A percentile compares a stretch with the other conserved stretches of the same genome.
Conservation (phyloP, 2,888 invertebrate genomes). For the Dynastes grantii region DNA sequence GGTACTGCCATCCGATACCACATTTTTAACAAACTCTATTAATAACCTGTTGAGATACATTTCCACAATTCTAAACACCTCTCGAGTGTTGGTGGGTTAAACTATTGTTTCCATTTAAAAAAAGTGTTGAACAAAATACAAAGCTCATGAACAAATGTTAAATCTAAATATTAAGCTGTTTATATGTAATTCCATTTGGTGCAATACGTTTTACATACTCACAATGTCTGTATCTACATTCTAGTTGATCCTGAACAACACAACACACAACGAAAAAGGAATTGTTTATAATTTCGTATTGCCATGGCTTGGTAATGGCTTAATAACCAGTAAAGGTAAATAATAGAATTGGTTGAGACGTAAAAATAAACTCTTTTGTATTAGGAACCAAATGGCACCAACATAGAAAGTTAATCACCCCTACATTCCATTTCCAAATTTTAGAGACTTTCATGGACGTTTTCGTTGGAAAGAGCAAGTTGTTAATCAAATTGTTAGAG, state of each 20-base stretch:
- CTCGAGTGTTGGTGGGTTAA: no score
- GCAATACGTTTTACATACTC: no score
- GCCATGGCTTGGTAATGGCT: conserved; percentile 45
- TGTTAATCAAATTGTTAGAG: conserved; percentile 55
- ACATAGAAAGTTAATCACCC: conserved; percentile 61
- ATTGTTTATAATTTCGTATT: conserved; percentile 10
- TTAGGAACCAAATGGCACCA: conserved; percentile 60
- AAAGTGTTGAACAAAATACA: no score
- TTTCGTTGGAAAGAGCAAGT: conserved; percentile 61
- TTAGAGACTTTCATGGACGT: conserved; percentile 62
- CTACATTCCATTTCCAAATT: conserved; percentile 64
- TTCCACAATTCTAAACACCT: no score
- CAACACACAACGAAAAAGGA: conserved; percentile 40
- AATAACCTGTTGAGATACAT: no score
- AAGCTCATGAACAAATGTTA: not conserved
- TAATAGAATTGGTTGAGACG: no score
- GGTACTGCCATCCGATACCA: no score
- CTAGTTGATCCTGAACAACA: conserved; percentile 31
- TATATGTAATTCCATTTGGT: no score
- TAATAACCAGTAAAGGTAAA: conserved; percentile 44
- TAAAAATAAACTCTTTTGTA: no score
- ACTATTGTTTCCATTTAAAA: no score
- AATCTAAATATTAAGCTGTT: not conserved
- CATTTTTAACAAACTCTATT: no score
- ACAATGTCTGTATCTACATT: not conserved